These are phyloP conservation scores for Cactoblastis cactorum DNA, from an alignment of 2,888 invertebrate genomes.

Conservation along the genomic window DNA sequence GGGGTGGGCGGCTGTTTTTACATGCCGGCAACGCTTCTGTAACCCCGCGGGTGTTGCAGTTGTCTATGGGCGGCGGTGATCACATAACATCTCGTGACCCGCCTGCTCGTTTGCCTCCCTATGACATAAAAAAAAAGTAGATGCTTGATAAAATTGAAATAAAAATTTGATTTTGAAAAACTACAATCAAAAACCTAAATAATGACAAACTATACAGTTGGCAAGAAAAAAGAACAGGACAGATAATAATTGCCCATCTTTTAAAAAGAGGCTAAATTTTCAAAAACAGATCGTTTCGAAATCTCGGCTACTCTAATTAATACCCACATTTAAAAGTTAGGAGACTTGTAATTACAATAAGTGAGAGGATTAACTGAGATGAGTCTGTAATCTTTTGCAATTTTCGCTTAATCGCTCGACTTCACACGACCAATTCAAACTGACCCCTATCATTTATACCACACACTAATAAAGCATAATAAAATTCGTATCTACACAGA, in stretches of 20 bases:
- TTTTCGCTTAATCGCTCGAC: constrained; percentile 69
- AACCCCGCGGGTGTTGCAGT: too few species aligned
- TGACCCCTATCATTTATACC: constrained; percentile 38
- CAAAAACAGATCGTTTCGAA: constrained; percentile 28
- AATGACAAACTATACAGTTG: not conserved
- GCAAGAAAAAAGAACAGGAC: constrained; percentile 1
- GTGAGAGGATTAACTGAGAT: constrained; percentile 56
- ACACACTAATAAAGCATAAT: constrained; percentile 16
- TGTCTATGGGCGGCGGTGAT: too few species aligned
- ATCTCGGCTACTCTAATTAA: constrained; percentile 59
- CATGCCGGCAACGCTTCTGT: too few species aligned
- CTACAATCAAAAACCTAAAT: not conserved
- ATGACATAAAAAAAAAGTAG: too few species aligned
- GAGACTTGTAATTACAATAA: constrained; percentile 64
- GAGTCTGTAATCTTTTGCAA: constrained; percentile 71
- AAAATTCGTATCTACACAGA: constrained; percentile 29
- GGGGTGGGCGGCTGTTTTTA: too few species aligned
- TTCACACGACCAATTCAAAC: constrained; percentile 44
- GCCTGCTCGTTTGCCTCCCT: too few species aligned
- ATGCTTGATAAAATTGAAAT: too few species aligned
- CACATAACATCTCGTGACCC: too few species aligned
- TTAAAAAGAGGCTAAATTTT: not conserved
- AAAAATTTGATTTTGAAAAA: not conserved
- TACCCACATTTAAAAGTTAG: constrained; percentile 60
- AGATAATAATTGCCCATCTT: not conserved